phyloP scores from a whole-genome alignment of 2,797 vertebrate genomes.

The Myotis myotis region DNA sequence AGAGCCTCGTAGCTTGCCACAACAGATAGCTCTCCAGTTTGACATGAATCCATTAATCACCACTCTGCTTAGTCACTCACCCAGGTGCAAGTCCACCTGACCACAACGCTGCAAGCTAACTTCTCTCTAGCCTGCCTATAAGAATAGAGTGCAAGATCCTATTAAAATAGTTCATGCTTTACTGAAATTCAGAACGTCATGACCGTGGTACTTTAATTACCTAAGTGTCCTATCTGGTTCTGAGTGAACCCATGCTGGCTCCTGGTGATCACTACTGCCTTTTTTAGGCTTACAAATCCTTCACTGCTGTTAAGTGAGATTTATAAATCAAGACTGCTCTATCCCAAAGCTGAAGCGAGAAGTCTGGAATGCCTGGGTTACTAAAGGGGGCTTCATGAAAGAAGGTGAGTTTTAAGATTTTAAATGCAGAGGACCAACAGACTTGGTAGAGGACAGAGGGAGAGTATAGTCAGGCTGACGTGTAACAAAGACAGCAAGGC shows the following conservation, averaged over 20 bases:
- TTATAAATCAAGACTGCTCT: not conserved
- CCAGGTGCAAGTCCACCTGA: not conserved
- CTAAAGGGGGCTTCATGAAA: slow-evolving; percentile 14
- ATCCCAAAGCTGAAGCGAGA: slow-evolving; percentile 3
- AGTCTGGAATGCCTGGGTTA: not conserved
- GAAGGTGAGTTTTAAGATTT: slow-evolving; percentile 29
- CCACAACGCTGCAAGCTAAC: not conserved
- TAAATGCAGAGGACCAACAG: not conserved
- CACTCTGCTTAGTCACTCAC: not conserved
- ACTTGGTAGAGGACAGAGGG: not conserved
- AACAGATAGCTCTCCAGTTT: not conserved
- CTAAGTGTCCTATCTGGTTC: not conserved
- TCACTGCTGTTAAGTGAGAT: not conserved
- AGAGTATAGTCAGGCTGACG: not conserved
- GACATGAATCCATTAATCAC: slow-evolving; percentile 6
- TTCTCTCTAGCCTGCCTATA: not conserved
- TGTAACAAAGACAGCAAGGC: not conserved
- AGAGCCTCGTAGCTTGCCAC: not conserved
- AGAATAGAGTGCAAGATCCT: not conserved
- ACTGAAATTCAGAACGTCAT: not conserved
- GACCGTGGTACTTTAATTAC: not conserved
- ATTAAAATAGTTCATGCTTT: not conserved
- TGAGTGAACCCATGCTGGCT: not conserved
- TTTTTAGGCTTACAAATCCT: not conserved
- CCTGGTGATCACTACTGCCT: not conserved